Conservation (phyloP, 2,888 invertebrate species). For the Alcis repandata region DNA sequence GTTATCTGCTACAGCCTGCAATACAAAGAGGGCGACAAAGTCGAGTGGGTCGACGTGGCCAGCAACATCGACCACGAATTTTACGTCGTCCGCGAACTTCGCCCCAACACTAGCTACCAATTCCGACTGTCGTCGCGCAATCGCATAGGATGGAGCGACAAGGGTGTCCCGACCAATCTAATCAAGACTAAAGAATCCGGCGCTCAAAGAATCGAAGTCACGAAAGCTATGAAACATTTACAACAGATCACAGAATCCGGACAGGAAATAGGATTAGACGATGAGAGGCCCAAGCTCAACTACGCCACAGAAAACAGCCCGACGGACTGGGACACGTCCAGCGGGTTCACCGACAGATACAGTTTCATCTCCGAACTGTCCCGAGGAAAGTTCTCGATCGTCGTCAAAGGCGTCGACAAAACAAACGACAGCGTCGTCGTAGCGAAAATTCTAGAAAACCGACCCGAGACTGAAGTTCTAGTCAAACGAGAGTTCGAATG, state of each 20-base stretch:
- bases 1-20: conserved; percentile 97
- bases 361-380: conserved; percentile 94
- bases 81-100: conserved; percentile 92
- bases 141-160: conserved; percentile 97
- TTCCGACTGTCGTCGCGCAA: conserved; percentile 96
- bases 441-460: conserved; percentile 92
- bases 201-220: conserved; percentile 91
- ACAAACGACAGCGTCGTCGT: conserved; percentile 91
- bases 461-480: conserved; percentile 88
- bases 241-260: conserved; percentile 95
- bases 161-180: conserved; percentile 93
- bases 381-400: conserved; percentile 94
- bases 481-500: conserved; percentile 94
- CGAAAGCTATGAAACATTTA: conserved; percentile 93
- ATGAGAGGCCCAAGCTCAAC: conserved; percentile 89
- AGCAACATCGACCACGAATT: conserved; percentile 98
- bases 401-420: conserved; percentile 92
- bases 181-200: conserved; percentile 90
- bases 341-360: conserved; percentile 91
- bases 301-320: conserved; percentile 92
- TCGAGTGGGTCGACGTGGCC: conserved; percentile 94
- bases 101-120: conserved; percentile 93
- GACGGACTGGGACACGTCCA: conserved; percentile 90
- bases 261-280: conserved; percentile 88
- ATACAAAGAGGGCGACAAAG: conserved; percentile 90